Base-by-base conservation (phyloP, 2,797 vertebrate species). In the Acanthurus tractus region DNA sequence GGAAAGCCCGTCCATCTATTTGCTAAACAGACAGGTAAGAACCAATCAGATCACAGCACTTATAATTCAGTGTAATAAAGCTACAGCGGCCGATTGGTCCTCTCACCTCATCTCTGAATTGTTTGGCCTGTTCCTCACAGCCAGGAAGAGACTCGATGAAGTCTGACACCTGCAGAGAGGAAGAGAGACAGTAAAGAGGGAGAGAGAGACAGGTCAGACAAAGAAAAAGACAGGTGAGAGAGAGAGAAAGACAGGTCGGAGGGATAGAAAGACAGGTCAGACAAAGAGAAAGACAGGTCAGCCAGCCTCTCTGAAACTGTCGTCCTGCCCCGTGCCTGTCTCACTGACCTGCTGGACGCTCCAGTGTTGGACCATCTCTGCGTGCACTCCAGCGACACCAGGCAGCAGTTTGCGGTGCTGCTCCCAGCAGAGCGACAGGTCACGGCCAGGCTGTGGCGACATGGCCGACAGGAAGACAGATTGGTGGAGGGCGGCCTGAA, bases 91-190 rank as follows among this genome's bases (percentile, higher is more conserved):
- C 29, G 45, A 62, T 14, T 45, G 63, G 48, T 36, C 6, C 0
- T n/a, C 94, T 94, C 93, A 98, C 97, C 96, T 98, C 96, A 10
- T 97, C 96, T 90, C 91, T 96, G 93, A 99, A 97, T 70, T 95
- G 95, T 57, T 96, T 94, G 0, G 96, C 97, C 75, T 96, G 96
- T 0, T 97, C 96, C 77, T 96, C 96, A 85, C 97, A 97, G 23
- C 98, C 97, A 2, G 96, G 96, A 1, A 99, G 94, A 61, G 96
- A 96, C 79, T 97, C 96, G 20, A 98, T 88, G 59, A 98, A 99
- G 71, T 92, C 94, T 20, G 95, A 96, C 74, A 98, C 98, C 98
- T 97, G 85, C 5, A 54, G 18, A 73, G 17, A 59, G 63, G 46
- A 2, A 56, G 25, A 46, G 23, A 70, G 55, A 42, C 6, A 63